A percentile compares a stretch with the other conserved stretches of the same genome.
Conservation (phyloP, 2,797 vertebrate species). For the Phataginus tricuspis region DNA sequence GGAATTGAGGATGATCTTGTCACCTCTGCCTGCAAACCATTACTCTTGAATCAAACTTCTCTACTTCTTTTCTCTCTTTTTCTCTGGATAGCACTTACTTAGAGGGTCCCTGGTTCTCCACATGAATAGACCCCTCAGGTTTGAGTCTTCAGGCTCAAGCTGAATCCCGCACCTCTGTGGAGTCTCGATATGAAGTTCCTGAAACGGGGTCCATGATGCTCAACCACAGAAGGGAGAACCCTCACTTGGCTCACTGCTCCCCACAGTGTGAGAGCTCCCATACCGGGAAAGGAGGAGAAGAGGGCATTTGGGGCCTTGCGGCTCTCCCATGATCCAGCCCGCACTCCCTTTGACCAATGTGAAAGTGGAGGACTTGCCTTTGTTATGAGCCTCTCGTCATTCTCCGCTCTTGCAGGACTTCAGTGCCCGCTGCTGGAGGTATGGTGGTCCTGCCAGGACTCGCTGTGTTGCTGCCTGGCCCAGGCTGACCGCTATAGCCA, state of each 20-base stretch:
- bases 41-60: background rate
- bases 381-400: background rate
- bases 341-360: background rate
- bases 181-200: background rate
- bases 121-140: background rate
- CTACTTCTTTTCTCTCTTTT: conserved; percentile 7
- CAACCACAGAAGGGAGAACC: background rate
- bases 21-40: background rate
- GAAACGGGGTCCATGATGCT: background rate
- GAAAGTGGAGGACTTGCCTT: background rate
- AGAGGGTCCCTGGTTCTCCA: background rate
- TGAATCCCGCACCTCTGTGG: background rate
- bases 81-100: background rate
- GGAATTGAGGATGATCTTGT: background rate
- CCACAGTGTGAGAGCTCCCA: background rate
- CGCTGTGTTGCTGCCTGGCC: background rate
- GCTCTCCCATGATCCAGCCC: background rate
- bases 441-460: background rate
- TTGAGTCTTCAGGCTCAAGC: background rate
- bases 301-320: background rate
- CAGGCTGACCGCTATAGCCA: background rate
- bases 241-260: background rate
- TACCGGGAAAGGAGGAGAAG: background rate
- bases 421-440: background rate
- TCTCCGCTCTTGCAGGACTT: background rate